Base-by-base conservation (phyloP, 2,888 invertebrate species). In the Quadriops clusia region DNA sequence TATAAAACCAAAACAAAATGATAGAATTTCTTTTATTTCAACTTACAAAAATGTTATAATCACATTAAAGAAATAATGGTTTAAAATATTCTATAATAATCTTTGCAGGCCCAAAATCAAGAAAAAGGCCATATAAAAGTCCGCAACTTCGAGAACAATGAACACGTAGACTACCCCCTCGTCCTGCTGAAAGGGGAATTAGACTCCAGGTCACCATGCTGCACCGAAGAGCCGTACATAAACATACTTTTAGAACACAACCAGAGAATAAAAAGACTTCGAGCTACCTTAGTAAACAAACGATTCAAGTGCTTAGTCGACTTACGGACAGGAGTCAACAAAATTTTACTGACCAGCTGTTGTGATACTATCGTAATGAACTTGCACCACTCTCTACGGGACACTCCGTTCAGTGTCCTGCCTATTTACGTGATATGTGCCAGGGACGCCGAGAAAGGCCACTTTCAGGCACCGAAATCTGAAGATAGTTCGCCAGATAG, bases 391-490 rank as follows among this genome's bases (percentile, higher is more conserved):
- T 60, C 63, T 39, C 73, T 74, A 8, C 58, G 70, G 34, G 63
- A 64, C 38, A 72, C 72, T 4, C 65, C 71, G 48, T 61, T 74
- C 28, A 63, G 70, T 45, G 78, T 83, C 34, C 73, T 81, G 18
- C 86, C 90, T 10, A 68, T 91, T 10, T 87, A 89, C 53, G 77
- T 93, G 30, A 72, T 86, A 46, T 86, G 86, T 54, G n/a, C n/a
- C n/a, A 36, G 30, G 12, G 67, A 74, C 44, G 80, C 77, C 37
- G 80, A 85, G 53, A 75, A 81, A 58, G 86, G 86, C 17, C 65
- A 65, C 44, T 86, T 87, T 54, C 82, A 84, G 64, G 65, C 58
- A 4, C 65, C 68, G 2, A 43, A 49, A n/a, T 49, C 49, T 10
- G 58, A 63, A 44, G 56, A 63, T 23, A 63, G 61, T 44, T 73